These are phyloP conservation scores for Lysiphlebus fabarum DNA, from an alignment of 1,140 invertebrate species.

Conservation along the genomic window DNA sequence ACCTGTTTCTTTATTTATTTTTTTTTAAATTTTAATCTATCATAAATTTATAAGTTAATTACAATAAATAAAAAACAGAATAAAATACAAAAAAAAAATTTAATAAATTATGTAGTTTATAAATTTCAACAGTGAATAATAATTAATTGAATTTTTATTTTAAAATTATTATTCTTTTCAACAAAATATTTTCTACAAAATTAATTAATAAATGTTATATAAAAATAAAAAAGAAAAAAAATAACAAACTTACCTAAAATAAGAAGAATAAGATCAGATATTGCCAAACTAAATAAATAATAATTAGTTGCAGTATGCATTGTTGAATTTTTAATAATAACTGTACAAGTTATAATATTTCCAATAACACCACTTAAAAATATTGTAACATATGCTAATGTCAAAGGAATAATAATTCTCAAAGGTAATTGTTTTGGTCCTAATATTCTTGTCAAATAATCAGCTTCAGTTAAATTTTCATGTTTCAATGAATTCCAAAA, in stretches of 20 bases:
- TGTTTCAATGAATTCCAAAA: conserved; percentile 24
- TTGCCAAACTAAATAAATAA: conserved; percentile 84
- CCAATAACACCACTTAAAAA: conserved; percentile 84
- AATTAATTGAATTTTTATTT: too few relatives aligned
- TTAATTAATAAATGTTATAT: too few relatives aligned
- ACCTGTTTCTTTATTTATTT: neutral
- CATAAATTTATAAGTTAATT: too few relatives aligned
- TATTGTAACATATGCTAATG: conserved; percentile 73
- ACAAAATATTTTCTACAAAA: too few relatives aligned
- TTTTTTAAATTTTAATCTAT: neutral
- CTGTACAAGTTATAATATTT: conserved; percentile 84
- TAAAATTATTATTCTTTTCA: too few relatives aligned
- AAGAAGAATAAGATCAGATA: conserved; percentile 73
- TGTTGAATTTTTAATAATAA: conserved; percentile 77
- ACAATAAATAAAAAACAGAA: too few relatives aligned
- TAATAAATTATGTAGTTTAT: too few relatives aligned
- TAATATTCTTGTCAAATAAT: conserved; percentile 45
- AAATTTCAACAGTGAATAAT: too few relatives aligned
- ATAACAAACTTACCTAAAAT: conserved; percentile 63
- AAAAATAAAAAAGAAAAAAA: conserved; percentile 1
- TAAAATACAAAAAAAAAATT: too few relatives aligned
- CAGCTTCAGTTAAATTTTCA: conserved; percentile 42
- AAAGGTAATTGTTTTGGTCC: conserved; percentile 52
- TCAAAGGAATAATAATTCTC: conserved; percentile 61
- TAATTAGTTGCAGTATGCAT: conserved; percentile 89